A percentile compares a stretch with the other conserved stretches of the same genome.
phyloP scores from a whole-genome alignment of 2,113 vertebrate species.

The Syngnathus floridae region DNA sequence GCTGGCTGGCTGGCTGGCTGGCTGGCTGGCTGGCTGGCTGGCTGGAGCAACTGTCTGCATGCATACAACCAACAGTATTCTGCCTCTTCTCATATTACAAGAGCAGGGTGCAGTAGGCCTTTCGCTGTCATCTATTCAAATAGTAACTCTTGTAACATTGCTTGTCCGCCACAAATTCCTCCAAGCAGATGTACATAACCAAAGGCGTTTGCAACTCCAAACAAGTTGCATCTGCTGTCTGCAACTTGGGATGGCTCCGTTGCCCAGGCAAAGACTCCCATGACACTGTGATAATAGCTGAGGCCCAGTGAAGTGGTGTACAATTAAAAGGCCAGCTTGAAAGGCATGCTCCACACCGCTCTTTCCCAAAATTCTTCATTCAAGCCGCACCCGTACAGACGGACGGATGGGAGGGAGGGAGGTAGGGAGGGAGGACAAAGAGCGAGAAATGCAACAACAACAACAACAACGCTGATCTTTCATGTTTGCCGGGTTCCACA shows the following conservation, averaged over 20 bases:
- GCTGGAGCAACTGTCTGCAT: background rate
- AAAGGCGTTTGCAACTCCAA: background rate
- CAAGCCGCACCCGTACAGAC: background rate
- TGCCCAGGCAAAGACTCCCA: background rate
- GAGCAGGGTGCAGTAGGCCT: background rate
- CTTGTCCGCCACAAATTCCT: background rate
- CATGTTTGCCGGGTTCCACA: constrained; percentile 7
- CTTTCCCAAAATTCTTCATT: background rate
- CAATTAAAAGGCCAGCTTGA: background rate
- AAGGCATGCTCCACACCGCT: background rate
- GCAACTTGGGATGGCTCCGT: background rate
- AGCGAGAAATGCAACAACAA: background rate
- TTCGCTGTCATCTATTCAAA: background rate
- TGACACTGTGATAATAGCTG: background rate
- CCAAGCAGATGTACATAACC: background rate
- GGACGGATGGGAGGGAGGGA: background rate
- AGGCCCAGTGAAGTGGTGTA: background rate
- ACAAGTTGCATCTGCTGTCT: background rate
- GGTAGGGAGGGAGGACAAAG: no score
- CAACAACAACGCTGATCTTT: background rate
- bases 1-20: no score
- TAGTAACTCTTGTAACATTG: background rate
- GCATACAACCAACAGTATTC: background rate
- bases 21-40: background rate
- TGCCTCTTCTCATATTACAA: background rate